phyloP scores from a whole-genome alignment of 2,797 vertebrate genomes.

The Masticophis lateralis region DNA sequence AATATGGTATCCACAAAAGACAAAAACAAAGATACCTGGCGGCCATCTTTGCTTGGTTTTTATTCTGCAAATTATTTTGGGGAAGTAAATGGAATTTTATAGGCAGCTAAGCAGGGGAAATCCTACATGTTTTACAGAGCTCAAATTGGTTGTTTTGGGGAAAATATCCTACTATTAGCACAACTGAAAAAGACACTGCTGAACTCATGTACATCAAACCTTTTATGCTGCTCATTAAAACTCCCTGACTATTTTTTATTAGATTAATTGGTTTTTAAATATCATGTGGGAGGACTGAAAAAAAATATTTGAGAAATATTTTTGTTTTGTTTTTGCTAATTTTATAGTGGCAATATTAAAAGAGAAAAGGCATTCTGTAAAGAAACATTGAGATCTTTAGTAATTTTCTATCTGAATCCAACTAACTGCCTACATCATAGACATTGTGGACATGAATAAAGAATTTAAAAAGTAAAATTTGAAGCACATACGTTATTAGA shows the following conservation, averaged over 20 bases:
- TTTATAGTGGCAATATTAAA: neutral
- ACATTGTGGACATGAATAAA: slow-evolving; percentile 1
- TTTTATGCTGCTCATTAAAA: neutral
- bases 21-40: neutral
- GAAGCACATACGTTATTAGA: slow-evolving; percentile 15
- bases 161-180: neutral
- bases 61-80: neutral
- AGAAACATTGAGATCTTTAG: neutral
- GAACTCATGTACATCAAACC: neutral
- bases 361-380: neutral
- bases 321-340: neutral
- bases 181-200: neutral
- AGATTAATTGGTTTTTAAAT: neutral
- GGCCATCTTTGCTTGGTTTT: neutral
- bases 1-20: neutral
- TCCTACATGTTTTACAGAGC: neutral
- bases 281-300: neutral
- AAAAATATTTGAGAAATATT: neutral
- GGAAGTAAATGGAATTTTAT: neutral
- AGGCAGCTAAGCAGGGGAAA: neutral
- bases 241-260: neutral
- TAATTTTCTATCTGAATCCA: neutral
- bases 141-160: neutral
- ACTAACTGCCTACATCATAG: neutral
- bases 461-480: slow-evolving; percentile 3